phyloP scores from a whole-genome alignment of 2,113 vertebrate species.

The Agapornis roseicollis region DNA sequence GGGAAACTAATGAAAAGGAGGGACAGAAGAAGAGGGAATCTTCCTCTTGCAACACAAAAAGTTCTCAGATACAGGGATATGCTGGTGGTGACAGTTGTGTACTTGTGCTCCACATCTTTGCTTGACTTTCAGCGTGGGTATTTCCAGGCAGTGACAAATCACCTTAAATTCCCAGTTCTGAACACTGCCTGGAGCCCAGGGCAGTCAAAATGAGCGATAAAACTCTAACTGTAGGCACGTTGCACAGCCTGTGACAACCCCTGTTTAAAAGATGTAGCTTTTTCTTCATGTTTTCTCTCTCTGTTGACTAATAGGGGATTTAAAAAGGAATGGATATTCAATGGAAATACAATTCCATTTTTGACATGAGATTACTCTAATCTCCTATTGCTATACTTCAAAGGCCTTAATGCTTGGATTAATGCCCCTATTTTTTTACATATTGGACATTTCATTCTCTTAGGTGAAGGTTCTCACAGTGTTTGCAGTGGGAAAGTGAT shows the following conservation, averaged over 20 bases:
- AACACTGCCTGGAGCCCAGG: neutral
- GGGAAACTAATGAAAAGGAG: conserved; percentile 33
- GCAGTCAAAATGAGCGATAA: neutral
- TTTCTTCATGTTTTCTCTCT: neutral
- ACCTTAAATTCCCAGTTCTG: neutral
- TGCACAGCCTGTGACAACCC: neutral
- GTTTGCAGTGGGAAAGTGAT: neutral
- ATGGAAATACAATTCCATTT: conserved; percentile 26
- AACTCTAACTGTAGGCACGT: neutral
- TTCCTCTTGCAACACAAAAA: neutral
- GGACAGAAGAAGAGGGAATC: conserved; percentile 10
- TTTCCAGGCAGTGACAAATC: neutral
- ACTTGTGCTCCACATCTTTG: neutral
- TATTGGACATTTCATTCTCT: conserved; percentile 11
- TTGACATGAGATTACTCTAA: conserved; percentile 35
- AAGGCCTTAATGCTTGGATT: conserved; percentile 46
- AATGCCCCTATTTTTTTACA: conserved; percentile 15
- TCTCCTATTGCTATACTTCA: conserved; percentile 18
- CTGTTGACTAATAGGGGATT: neutral
- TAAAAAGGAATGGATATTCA: neutral
- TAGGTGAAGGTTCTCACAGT: neutral
- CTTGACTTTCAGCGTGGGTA: neutral
- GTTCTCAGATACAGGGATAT: neutral
- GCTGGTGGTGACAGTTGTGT: neutral
- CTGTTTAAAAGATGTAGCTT: neutral